These are phyloP conservation scores for Ridgeia piscesae DNA, from an alignment of 1,140 invertebrate genomes.

Conservation along the genomic window DNA sequence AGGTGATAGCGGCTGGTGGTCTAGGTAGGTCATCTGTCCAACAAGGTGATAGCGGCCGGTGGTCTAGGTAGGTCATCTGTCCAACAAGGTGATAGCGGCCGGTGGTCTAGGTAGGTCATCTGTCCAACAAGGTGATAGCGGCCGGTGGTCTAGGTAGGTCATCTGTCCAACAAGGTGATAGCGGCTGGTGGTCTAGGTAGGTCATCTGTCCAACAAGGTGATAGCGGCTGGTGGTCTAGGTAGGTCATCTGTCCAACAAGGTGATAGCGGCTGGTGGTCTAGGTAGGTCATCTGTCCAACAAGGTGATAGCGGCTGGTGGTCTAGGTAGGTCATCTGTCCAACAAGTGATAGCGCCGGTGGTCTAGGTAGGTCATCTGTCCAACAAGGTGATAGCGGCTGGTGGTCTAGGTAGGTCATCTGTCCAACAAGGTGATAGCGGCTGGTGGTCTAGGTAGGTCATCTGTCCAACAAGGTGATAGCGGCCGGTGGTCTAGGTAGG, in stretches of 20 bases:
- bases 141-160: conserved; percentile 44
- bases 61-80: conserved; percentile 35
- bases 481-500: conserved; percentile 45
- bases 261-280: conserved; percentile 51
- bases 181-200: conserved; percentile 46
- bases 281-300: conserved; percentile 22
- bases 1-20: conserved; percentile 52
- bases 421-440: conserved; percentile 47
- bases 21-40: conserved; percentile 20
- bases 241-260: conserved; percentile 36
- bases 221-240: conserved; percentile 49
- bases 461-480: conserved; percentile 45
- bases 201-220: conserved; percentile 42
- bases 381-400: conserved; percentile 49
- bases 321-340: background rate
- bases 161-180: conserved; percentile 43
- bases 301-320: conserved; percentile 53
- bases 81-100: conserved; percentile 48
- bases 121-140: conserved; percentile 46
- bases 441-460: conserved; percentile 42
- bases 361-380: conserved; percentile 30
- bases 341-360: conserved; percentile 50
- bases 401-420: conserved; percentile 38
- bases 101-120: conserved; percentile 41
- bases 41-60: conserved; percentile 50